Evolutionary conservation across 2,888 invertebrate species (phyloP), one percentile per base, ranked within the genome.

Genomic region (Erebia aethiops): DNA sequence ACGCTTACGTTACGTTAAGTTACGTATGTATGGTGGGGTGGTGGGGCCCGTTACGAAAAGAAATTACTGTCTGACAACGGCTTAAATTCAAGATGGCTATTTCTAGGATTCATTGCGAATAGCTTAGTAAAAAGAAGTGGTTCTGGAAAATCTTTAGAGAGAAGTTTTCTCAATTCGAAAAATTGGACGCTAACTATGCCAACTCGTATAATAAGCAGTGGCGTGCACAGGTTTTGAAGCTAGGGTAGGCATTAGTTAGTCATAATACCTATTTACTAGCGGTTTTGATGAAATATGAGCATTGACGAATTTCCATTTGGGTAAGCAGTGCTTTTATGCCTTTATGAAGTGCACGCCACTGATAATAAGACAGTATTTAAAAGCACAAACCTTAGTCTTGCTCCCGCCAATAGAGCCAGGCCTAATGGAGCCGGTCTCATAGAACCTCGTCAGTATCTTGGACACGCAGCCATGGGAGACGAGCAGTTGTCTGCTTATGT

Each of bases 401-500:
- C 97, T 98, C 69, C 98, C 98, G 26, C 98, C 98, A 78, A 98
- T 98, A 61, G 98, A 98, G 1, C 99, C 99, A 0, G 99, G 99
- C 77, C 98, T 95, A 74, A 99, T 99, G 74, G 98, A 98, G 4
- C 99, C 99, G 0, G 99, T 99, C 94, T 99, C 99, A 91, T 99
- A 98, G 93, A 98, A 99, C 78, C 99, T 94, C 14, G 99, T 98
- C 72, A 99, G 94, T 77, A 99, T 99, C 94, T 99, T 99, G 77
- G 98, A 98, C 68, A 99, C 99, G 90, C 99, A 99, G 71, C 99
- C 99, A 85, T 99, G 99, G 0, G 98, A 98, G 65, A 99, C 99
- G 67, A 99, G 95, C 71, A 99, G 95, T 85, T 99, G 98, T 10
- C 99, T 94, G 67, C 98, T 98, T 87, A 99, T 99, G 93, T 99